A percentile compares a stretch with the other conserved stretches of the same genome.
Conservation (phyloP, 2,797 vertebrate genomes). For the Channallabes apus region DNA sequence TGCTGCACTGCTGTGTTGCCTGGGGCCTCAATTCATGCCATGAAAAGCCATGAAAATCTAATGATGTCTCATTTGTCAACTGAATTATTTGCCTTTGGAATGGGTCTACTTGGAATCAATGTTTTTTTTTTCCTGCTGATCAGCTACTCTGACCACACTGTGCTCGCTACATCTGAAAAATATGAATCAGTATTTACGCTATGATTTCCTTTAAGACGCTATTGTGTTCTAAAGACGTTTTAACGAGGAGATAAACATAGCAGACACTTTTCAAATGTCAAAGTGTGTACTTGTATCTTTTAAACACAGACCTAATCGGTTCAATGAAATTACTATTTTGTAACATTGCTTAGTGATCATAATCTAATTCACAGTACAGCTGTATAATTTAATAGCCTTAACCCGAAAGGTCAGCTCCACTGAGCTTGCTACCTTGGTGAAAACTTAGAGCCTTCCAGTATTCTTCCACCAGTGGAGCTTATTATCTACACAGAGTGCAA, state of each 20-base stretch:
- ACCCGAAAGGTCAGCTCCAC: constrained; percentile 43
- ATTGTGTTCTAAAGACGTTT: constrained; percentile 43
- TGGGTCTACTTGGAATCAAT: constrained; percentile 37
- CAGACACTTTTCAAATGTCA: constrained; percentile 42
- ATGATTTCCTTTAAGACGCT: constrained; percentile 54
- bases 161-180: constrained; percentile 25
- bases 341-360: constrained; percentile 41
- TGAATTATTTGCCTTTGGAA: constrained; percentile 42
- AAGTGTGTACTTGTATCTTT: constrained; percentile 47
- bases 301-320: constrained; percentile 54
- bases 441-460: constrained; percentile 31
- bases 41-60: constrained; percentile 47
- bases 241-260: constrained; percentile 63
- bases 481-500: constrained; percentile 47
- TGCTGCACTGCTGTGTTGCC: neutral
- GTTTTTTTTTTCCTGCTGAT: constrained; percentile 35
- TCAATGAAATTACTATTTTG: constrained; percentile 55
- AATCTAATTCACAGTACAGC: constrained; percentile 50
- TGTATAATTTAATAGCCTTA: constrained; percentile 55
- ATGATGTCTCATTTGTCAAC: constrained; percentile 49
- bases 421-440: constrained; percentile 35
- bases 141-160: constrained; percentile 4
- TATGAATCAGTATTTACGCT: constrained; percentile 39
- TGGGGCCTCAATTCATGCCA: constrained; percentile 17
- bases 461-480: constrained; percentile 37